phyloP scores from a whole-genome alignment of 2,888 invertebrate genomes.

The Scrobipalpa atriplicella region DNA sequence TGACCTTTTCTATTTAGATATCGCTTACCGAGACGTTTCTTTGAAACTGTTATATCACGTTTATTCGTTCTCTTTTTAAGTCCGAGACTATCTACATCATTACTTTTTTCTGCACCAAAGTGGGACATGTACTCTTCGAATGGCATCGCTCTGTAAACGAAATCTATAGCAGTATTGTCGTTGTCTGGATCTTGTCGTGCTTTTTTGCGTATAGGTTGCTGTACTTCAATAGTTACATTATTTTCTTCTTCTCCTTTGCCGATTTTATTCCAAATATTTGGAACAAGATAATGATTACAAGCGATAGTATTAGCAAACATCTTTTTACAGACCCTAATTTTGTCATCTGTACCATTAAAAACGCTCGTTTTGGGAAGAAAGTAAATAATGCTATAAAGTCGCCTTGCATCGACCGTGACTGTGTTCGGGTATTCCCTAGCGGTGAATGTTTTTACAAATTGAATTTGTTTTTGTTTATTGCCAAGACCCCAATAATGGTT shows the following conservation, averaged over 20 bases:
- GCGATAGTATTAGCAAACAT: conserved; percentile 18
- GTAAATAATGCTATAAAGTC: neutral
- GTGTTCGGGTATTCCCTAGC: neutral
- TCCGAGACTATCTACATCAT: neutral
- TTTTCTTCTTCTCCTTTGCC: neutral
- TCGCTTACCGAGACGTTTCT: neutral
- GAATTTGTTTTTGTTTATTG: neutral
- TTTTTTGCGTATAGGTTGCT: neutral
- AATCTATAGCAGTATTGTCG: conserved; percentile 18
- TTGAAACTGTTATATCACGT: neutral
- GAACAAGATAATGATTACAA: neutral
- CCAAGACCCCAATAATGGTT: conserved; percentile 14
- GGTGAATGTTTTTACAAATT: too few relatives aligned
- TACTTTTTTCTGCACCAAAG: neutral
- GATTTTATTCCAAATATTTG: too few relatives aligned
- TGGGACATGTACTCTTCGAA: conserved; percentile 14
- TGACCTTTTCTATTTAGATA: neutral
- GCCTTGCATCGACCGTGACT: neutral
- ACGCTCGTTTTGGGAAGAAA: conserved; percentile 12
- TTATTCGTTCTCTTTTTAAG: neutral
- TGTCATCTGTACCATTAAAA: neutral
- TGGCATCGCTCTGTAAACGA: too few relatives aligned
- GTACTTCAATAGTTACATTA: neutral
- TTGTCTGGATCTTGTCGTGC: neutral
- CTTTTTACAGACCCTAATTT: conserved; percentile 17